Evolutionary conservation across 2,888 invertebrate species (phyloP), one percentile per base, ranked within the genome.

Genomic region (Tromatobia lineatoria): DNA sequence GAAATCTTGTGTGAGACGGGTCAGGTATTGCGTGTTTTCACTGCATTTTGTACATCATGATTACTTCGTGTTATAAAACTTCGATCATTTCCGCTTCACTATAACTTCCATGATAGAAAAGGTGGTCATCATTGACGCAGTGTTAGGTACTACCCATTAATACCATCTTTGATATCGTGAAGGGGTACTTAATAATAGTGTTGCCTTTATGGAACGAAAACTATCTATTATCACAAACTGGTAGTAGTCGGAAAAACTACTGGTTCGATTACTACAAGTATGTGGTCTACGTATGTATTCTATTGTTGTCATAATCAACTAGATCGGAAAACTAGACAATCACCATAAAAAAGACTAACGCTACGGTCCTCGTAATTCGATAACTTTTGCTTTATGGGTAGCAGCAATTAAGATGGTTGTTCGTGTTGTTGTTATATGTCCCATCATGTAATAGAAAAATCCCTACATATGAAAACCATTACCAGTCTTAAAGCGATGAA

Each of bases 1-100:
- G 15, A 38, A 20, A 52, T 54, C 25, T 50, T 54, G 15, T 20
- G 38, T 34, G 23, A 7, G 7, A 10, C 13, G 13, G 42, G 18
- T 15, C 18, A 54, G 42, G 13, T 67, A 34, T 76, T 54, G 13
- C 18, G 42, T 67, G 76, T 66, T 76, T 42, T 67, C 76, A 29
- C 38, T 7, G 25, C 54, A 66, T 75, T 23, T 20, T 75, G 25
- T 57, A 25, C 66, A 42, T 54, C 54, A 67, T 54, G 66, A 76
- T 66, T 38, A 34, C 20, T 76, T 15, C 38, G 34, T 75, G 13
- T 70, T 47, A 23, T 25, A 47, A 23, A 11, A 70, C 52, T 20
- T 20, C 54, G 15, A 15, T 52, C 20, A 54, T 15, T 13, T 57
- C 15, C 13, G 11, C 13, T 13, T 23, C 25, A 23, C 23, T 13